Base-by-base conservation (phyloP, 2,797 vertebrate species). In the Australoheros facetus region DNA sequence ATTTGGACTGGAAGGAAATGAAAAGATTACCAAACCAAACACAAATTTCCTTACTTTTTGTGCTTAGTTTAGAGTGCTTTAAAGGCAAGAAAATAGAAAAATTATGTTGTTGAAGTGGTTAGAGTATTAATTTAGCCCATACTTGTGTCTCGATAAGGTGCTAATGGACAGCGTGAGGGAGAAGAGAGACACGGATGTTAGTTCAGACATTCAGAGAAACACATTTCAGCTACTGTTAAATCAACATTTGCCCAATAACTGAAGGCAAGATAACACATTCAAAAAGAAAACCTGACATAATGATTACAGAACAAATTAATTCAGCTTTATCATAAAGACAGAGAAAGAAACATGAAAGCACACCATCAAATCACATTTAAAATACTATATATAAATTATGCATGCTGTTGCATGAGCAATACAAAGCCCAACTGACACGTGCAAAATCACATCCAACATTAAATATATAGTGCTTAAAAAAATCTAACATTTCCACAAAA, bases 121-220 rank as follows among this genome's bases (percentile, higher is more conserved):
- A 95, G 95, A 96, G 95, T 96, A 91, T 87, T 80, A 97, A 96
- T 96, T 96, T 94, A 87, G 64, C 75, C 81, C 97, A 95, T 99
- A 99, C 97, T 99, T 98, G 98, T 99, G 96, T 99, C 98, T 97
- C 98, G 98, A 97, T 98, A 99, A 95, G 98, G 97, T 96, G 98
- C 98, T 99, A 96, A 96, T 95, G 96, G 97, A 96, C 96, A 97
- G 97, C 98, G 96, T 97, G 97, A 96, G 54, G 96, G 96, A 79
- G 85, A 96, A 96, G 96, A 95, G 76, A 93, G 74, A 97, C 59
- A 96, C 71, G 96, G 93, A 96, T 90, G 94, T 97, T 95, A 97
- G 96, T 97, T 96, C 94, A 95, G 92, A 96, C 93, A 91, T 91
- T 90, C 93, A 95, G 91, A 92, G 86, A 91, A 92, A 95, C 26